These are phyloP conservation scores for Ridgeia piscesae DNA, from an alignment of 1,140 invertebrate genomes.

Conservation along the genomic window DNA sequence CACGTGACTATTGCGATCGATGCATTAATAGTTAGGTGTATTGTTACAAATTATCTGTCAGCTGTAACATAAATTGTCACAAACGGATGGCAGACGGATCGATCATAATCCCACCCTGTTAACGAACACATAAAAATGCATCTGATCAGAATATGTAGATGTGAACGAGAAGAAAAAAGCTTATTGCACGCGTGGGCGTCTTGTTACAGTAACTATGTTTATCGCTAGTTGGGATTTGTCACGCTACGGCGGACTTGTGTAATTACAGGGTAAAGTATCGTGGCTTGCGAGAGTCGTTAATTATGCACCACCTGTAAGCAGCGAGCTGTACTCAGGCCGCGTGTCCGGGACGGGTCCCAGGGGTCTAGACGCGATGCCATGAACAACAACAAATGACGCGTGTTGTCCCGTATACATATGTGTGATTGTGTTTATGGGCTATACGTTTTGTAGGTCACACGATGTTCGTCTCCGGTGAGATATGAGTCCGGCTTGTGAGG, in stretches of 20 bases:
- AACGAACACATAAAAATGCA: not conserved
- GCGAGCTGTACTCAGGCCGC: not conserved
- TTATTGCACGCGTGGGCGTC: not conserved
- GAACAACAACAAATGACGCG: not conserved
- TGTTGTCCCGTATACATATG: not conserved
- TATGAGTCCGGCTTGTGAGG: too few relatives aligned
- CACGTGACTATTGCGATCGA: too few relatives aligned
- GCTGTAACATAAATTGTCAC: too few relatives aligned
- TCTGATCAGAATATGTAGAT: not conserved
- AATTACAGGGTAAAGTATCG: not conserved
- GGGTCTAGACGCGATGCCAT: not conserved
- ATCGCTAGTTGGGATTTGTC: conserved; percentile 15
- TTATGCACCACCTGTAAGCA: conserved; percentile 22
- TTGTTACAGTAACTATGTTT: not conserved
- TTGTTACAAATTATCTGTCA: too few relatives aligned
- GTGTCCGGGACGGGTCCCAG: not conserved
- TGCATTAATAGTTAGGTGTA: too few relatives aligned
- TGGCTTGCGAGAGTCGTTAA: conserved; percentile 4
- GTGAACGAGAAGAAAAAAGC: not conserved
- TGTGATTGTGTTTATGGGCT: too few relatives aligned
- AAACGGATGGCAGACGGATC: too few relatives aligned
- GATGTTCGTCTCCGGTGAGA: too few relatives aligned
- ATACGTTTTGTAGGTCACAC: too few relatives aligned
- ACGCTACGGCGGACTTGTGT: conserved; percentile 24
- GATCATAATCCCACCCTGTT: not conserved